Base-by-base conservation (phyloP, 2,113 vertebrate genomes). In the Engystomops pustulosus region DNA sequence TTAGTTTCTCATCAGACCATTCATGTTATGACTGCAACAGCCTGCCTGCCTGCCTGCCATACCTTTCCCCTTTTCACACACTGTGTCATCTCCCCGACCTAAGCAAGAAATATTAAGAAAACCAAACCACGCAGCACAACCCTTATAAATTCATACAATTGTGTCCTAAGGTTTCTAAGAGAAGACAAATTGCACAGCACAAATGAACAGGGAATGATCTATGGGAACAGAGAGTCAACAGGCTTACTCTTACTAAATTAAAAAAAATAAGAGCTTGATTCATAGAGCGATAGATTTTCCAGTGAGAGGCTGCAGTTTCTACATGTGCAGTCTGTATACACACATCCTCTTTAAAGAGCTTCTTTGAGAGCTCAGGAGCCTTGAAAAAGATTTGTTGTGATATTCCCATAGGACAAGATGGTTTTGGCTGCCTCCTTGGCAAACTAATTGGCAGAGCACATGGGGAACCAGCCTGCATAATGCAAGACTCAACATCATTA, bases 171-270 rank as follows among this genome's bases (percentile, higher is more conserved):
- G 62, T 85, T 85, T 79, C 60, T n/a, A 53, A 78, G 74, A 69
- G 36, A 79, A 85, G 83, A 85, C 74, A 79, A 55, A 85, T 85
- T 85, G 41, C 75, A 36, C 47, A 80, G 18, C 20, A 62, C 68
- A 71, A 84, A 79, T 67, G 83, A 86, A 75, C 71, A 32, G 58
- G 58, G 30, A 68, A 79, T 79, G 79, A 85, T 78, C 78, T 82
- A 76, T 44, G 74, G 53, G 51, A 86, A 85, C 65, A 79, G 65
- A 81, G 81, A 78, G 32, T 55, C 74, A 67, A 78, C 41, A 60
- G 17, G 69, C 74, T 82, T 84, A 82, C 86, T 87, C 87, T 88
- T 86, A 88, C 78, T 86, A 85, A 85, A 83, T 62, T 44, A 49
- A 84, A 81, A 53, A 85, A 84, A 65, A 84, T 30, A 62, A 71